Conservation (phyloP, 2,888 invertebrate species). For the Cremastinae sp. region DNA sequence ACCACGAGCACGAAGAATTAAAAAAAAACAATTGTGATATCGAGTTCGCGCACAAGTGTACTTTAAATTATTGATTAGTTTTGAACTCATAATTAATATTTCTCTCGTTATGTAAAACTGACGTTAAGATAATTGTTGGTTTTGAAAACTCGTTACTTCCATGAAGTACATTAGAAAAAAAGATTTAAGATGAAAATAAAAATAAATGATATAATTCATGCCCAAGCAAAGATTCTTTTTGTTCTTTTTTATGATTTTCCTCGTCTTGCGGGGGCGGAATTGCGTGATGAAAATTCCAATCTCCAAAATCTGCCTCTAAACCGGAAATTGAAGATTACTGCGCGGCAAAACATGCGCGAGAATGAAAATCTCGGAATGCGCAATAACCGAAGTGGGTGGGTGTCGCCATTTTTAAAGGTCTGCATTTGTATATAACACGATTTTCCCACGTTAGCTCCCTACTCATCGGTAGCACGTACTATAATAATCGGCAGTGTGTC, state of each 20-base stretch:
- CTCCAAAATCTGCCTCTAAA: not conserved
- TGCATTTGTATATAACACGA: conserved; percentile 36
- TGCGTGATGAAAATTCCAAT: too few relatives aligned
- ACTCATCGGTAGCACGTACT: conserved; percentile 28
- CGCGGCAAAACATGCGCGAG: not conserved
- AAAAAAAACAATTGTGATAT: conserved; percentile 35
- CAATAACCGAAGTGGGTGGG: conserved; percentile 27
- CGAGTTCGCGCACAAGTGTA: conserved; percentile 29
- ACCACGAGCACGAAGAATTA: not conserved
- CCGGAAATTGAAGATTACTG: not conserved
- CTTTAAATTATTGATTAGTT: conserved; percentile 32
- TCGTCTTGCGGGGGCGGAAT: too few relatives aligned
- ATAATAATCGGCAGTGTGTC: conserved; percentile 6
- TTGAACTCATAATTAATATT: conserved; percentile 5
- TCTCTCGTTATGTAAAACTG: not conserved
- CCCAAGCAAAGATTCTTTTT: not conserved
- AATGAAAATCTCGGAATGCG: conserved; percentile 4
- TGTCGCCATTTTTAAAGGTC: conserved; percentile 64
- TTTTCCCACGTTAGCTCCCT: conserved; percentile 48
- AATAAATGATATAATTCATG: conserved; percentile 1
- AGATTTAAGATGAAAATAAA: not conserved
- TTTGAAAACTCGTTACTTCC: conserved; percentile 22
- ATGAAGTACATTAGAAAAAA: conserved; percentile 29
- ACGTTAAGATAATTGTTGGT: not conserved
- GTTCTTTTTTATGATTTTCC: too few relatives aligned